phyloP scores from a whole-genome alignment of 2,797 vertebrate species.

The Anguilla pacifica region DNA sequence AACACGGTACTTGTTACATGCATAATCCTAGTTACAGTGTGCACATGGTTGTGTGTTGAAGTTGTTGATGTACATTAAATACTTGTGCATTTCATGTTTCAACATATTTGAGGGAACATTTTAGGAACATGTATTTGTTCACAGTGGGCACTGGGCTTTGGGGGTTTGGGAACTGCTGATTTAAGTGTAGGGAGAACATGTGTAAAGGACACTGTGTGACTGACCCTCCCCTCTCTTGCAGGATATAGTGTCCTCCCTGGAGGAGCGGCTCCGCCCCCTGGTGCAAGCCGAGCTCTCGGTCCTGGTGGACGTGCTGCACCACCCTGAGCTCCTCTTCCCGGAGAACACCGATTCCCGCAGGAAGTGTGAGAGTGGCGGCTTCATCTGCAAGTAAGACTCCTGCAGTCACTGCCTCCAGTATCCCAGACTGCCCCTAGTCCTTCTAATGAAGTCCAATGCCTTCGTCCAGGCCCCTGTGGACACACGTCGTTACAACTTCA shows the following conservation, averaged over 20 bases:
- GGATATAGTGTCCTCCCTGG: conserved; percentile 96
- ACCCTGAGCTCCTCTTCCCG: conserved; percentile 94
- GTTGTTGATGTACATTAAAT: too few relatives aligned
- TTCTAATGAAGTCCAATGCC: background rate
- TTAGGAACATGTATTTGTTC: background rate
- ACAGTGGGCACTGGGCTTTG: background rate
- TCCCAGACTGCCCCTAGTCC: background rate
- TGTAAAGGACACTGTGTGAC: background rate
- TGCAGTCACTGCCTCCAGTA: background rate
- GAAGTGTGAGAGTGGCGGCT: conserved; percentile 97
- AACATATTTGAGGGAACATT: too few relatives aligned
- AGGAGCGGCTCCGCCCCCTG: conserved; percentile 90
- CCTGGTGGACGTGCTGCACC: conserved; percentile 93
- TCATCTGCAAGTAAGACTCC: conserved; percentile 92
- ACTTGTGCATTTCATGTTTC: too few relatives aligned
- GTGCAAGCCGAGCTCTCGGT: conserved; percentile 96
- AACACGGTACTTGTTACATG: background rate
- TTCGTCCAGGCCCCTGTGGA: too few relatives aligned
- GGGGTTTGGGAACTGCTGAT: background rate
- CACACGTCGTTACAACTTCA: too few relatives aligned
- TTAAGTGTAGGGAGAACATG: background rate
- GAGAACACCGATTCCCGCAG: conserved; percentile 94
- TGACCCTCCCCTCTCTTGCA: conserved; percentile 45
- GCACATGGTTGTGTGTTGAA: too few relatives aligned
- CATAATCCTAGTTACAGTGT: background rate